These are phyloP conservation scores for Tortricodes alternella DNA, from an alignment of 2,888 invertebrate species.

Conservation along the genomic window DNA sequence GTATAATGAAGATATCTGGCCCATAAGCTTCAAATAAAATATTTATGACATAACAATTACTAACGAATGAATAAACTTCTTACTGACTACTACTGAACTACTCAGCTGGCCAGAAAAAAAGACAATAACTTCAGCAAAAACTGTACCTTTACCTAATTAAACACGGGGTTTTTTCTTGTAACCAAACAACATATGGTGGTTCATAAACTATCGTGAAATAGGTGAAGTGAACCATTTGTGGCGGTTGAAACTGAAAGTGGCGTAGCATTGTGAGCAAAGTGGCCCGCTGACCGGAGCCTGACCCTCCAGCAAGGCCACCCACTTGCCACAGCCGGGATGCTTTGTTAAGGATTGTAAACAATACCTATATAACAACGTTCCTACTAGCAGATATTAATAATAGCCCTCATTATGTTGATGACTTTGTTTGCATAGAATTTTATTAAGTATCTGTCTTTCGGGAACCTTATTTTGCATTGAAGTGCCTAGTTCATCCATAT, in stretches of 20 bases:
- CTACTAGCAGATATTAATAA: no score
- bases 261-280: constrained; percentile 48
- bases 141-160: neutral
- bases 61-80: no score
- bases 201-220: neutral
- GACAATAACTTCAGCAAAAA: constrained; percentile 2
- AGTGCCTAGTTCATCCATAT: no score
- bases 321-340: constrained; percentile 39
- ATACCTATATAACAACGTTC: neutral
- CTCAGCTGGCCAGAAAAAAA: neutral
- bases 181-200: no score
- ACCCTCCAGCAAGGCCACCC: constrained; percentile 69
- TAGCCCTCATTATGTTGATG: no score
- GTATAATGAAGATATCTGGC: no score
- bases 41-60: neutral
- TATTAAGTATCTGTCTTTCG: no score
- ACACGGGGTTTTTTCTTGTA: no score
- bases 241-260: constrained; percentile 61
- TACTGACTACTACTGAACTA: constrained; percentile 1
- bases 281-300: constrained; percentile 68
- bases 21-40: no score
- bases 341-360: constrained; percentile 20
- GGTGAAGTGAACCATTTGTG: neutral
- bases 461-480: no score
- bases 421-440: no score